phyloP scores from a whole-genome alignment of 2,113 vertebrate species.

The Lamprologus sp. region DNA sequence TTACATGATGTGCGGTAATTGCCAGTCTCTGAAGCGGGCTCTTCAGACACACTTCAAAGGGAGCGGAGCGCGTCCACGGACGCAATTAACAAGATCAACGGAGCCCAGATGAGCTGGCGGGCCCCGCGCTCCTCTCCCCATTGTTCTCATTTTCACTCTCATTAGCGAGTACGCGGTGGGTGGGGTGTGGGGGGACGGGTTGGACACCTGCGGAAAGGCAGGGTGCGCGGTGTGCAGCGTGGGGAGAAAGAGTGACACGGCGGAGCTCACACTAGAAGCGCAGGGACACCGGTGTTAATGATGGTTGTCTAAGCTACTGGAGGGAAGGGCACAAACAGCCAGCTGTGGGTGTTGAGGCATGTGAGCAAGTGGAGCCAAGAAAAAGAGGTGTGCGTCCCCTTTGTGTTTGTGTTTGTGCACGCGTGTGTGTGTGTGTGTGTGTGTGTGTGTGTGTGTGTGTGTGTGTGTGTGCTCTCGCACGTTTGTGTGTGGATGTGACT shows the following conservation, averaged over 20 bases:
- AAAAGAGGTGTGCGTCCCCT: slow-evolving; percentile 22
- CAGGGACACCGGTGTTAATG: slow-evolving; percentile 54
- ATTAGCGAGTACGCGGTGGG: slow-evolving; percentile 49
- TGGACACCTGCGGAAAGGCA: slow-evolving; percentile 60
- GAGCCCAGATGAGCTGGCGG: slow-evolving; percentile 68
- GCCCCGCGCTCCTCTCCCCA: slow-evolving; percentile 59
- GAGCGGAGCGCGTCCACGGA: slow-evolving; percentile 69
- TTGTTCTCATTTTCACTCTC: slow-evolving; percentile 74
- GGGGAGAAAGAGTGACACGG: slow-evolving; percentile 27
- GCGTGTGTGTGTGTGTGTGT: neutral
- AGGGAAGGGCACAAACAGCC: slow-evolving; percentile 43
- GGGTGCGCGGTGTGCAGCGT: neutral
- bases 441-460: neutral
- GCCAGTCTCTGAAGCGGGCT: slow-evolving; percentile 74
- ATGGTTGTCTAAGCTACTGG: slow-evolving; percentile 54
- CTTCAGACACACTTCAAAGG: slow-evolving; percentile 79
- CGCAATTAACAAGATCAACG: slow-evolving; percentile 76
- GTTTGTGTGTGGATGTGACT: slow-evolving; percentile 14
- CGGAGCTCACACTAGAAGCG: slow-evolving; percentile 19
- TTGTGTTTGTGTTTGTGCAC: neutral
- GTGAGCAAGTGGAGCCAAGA: slow-evolving; percentile 28
- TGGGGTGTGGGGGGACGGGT: neutral
- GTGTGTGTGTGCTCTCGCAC: neutral
- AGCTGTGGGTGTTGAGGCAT: slow-evolving; percentile 56
- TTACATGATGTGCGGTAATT: slow-evolving; percentile 77